Base-by-base conservation (phyloP, 2,113 vertebrate species). In the Myiozetetes cayanensis region DNA sequence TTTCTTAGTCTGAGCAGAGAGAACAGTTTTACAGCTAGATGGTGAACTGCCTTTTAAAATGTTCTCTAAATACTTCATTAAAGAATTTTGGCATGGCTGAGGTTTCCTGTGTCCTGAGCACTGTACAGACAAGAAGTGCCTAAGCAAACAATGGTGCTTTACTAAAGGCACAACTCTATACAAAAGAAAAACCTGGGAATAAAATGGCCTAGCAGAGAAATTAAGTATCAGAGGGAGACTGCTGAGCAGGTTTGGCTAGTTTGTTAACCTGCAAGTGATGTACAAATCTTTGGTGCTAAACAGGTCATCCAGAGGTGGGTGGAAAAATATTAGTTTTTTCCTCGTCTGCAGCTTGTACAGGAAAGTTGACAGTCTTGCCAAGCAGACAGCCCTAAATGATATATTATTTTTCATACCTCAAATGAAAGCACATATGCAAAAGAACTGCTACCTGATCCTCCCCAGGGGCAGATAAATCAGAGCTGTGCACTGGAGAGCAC, bases 31-130 rank as follows among this genome's bases (percentile, higher is more conserved):
- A 75, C 8, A 72, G 77, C 44, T 43, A 44, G 47, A 75, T 52
- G 44, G 37, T 62, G 39, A 27, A 92, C 81, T 50, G 73, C 19
- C 52, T 82, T 91, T 89, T 17, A 61, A 87, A 93, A 87, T n/a
- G 35, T 72, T 22, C 44, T 91, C 80, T n/a, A 30, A 84, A 46
- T 73, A 73, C 61, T 87, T 78, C 30, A 17, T 84, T 50, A 85
- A 82, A 75, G 35, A 65, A 44, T 91, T 96, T 70, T 95, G 90
- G 87, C 77, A 82, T 39, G 87, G 78, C 52, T 81, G 58, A 94
- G 39, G 62, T 75, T 96, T 95, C 93, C 85, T 89, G 85, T 82
- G 87, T 85, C 84, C 85, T 33, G 28, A 89, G 78, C 66, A n/a
- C 44, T n/a, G 68, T 50, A 56, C 31, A 67, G 61, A 87, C 59